phyloP scores from a whole-genome alignment of 2,888 invertebrate species.

The Bimastos eiseni region DNA sequence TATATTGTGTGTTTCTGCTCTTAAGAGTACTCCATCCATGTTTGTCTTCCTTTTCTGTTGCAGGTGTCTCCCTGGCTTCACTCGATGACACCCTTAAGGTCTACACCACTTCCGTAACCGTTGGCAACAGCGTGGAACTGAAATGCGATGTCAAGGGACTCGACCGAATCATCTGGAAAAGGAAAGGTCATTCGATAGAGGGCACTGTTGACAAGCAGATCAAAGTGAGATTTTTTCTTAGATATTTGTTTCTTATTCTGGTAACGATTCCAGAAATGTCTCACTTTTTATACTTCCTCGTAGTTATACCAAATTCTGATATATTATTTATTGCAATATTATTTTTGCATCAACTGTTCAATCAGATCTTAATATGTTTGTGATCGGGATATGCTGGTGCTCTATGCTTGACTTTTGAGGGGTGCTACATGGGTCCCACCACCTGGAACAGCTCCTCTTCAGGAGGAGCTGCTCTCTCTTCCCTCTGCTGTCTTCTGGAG shows the following conservation, averaged over 20 bases:
- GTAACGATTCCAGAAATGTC: neutral
- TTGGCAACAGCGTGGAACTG: constrained; percentile 77
- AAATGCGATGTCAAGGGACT: constrained; percentile 77
- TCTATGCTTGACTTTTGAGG: no score
- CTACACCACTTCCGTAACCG: constrained; percentile 73
- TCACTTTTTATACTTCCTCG: neutral
- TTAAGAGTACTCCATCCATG: neutral
- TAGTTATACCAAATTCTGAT: no score
- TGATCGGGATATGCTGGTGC: no score
- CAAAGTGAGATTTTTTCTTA: constrained; percentile 49
- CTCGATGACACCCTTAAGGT: constrained; percentile 72
- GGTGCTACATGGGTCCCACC: no score
- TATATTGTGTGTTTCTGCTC: neutral
- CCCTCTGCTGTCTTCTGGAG: no score
- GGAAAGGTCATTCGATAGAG: constrained; percentile 71
- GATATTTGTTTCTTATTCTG: neutral
- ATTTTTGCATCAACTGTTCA: neutral
- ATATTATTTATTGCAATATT: neutral
- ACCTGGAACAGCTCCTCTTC: no score
- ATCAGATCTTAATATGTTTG: neutral
- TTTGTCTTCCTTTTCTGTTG: neutral
- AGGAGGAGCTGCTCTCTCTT: no score
- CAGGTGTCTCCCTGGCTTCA: constrained; percentile 74
- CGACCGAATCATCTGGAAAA: constrained; percentile 74
- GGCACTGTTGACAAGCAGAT: constrained; percentile 66